Evolutionary conservation across 1,140 invertebrate genomes (phyloP).

Genomic region (Archegozetes longisetosus): DNA sequence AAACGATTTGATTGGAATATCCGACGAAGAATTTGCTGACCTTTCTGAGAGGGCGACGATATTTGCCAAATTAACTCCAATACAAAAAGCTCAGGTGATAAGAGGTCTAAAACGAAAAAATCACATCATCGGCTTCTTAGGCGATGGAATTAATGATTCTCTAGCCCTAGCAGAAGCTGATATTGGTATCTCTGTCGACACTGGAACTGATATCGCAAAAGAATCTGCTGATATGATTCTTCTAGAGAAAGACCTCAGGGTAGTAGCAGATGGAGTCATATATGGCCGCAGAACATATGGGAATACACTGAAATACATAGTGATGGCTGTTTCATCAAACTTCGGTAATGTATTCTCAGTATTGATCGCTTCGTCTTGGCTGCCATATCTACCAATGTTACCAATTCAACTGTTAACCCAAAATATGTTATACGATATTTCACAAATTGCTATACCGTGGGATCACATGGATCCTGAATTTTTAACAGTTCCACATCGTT

Average conservation of each 20-base stretch:
- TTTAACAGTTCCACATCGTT: too few relatives aligned
- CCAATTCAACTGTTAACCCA: too few relatives aligned
- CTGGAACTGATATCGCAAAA: conserved; percentile 20
- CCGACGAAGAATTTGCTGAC: background rate
- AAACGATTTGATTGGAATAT: background rate
- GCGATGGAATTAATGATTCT: conserved; percentile 24
- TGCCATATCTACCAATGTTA: too few relatives aligned
- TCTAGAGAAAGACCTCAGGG: conserved; percentile 18
- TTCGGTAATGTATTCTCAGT: background rate
- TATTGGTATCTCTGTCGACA: conserved; percentile 22
- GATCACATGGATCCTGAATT: too few relatives aligned
- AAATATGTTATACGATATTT: too few relatives aligned
- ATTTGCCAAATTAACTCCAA: background rate
- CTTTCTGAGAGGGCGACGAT: background rate
- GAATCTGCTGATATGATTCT: conserved; percentile 23
- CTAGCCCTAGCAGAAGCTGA: conserved; percentile 19
- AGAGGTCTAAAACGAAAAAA: conserved; percentile 8
- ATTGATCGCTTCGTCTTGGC: too few relatives aligned
- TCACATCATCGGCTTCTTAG: conserved; percentile 21
- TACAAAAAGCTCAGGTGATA: conserved; percentile 9
- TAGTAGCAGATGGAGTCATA: background rate
- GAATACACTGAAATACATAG: background rate
- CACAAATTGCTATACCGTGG: too few relatives aligned
- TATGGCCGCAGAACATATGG: background rate
- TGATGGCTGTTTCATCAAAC: background rate